phyloP scores from a whole-genome alignment of 30 jellyfish, hydroid and myxozoan species.

The Nemopilema nomurai region DNA sequence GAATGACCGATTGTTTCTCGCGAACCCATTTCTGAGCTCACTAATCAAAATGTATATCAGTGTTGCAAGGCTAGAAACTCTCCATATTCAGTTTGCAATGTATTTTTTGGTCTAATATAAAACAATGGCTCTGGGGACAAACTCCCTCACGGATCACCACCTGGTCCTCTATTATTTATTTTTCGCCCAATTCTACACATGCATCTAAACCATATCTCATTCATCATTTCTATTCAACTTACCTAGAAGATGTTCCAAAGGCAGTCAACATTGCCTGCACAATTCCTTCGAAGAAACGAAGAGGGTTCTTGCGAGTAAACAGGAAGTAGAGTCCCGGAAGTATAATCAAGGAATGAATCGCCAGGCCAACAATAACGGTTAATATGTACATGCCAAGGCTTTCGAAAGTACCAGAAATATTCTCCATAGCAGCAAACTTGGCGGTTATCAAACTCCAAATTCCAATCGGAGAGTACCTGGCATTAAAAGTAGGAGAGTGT shows the following conservation, averaged over 20 bases:
- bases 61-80: too few species aligned
- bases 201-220: neutral
- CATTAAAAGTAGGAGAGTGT: neutral
- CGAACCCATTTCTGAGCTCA: too few species aligned
- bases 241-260: slow-evolving; percentile 86
- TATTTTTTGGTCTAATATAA: too few species aligned
- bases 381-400: slow-evolving; percentile 92
- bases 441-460: slow-evolving; percentile 93
- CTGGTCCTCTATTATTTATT: neutral
- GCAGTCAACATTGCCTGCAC: slow-evolving; percentile 82
- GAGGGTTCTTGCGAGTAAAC: slow-evolving; percentile 79
- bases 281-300: slow-evolving; percentile 68
- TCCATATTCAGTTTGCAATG: too few species aligned
- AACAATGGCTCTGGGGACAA: too few species aligned
- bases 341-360: slow-evolving; percentile 74
- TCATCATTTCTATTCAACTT: neutral
- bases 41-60: too few species aligned
- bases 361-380: slow-evolving; percentile 90
- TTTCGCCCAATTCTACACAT: neutral
- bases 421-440: slow-evolving; percentile 84
- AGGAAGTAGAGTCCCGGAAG: slow-evolving; percentile 78
- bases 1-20: too few species aligned
- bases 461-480: slow-evolving; percentile 96
- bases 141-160: neutral
- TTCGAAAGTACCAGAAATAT: slow-evolving; percentile 79